Percentiles rank a stretch among this genome's conserved stretches.
Evolutionary conservation across 2,797 vertebrate genomes (phyloP).

Genomic region (Botia almorhae): DNA sequence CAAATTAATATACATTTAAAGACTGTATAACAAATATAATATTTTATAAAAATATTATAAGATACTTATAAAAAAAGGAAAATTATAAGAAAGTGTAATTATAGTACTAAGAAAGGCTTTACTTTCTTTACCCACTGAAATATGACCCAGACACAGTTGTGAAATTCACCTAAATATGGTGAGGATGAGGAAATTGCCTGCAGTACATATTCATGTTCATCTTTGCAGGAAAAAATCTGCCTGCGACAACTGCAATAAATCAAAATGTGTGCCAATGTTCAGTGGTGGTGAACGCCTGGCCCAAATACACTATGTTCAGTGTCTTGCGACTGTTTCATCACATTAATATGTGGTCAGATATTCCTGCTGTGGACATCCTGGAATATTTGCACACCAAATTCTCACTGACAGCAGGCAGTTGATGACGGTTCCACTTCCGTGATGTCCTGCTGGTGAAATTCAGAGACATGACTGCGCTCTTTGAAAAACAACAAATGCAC

Average conservation of each 20-base stretch:
- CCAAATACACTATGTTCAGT: conserved; percentile 7
- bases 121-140: conserved; percentile 14
- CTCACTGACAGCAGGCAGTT: conserved; percentile 17
- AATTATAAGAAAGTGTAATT: too few relatives aligned
- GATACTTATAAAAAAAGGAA: too few relatives aligned
- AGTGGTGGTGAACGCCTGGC: background rate
- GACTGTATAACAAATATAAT: too few relatives aligned
- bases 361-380: background rate
- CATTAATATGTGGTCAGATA: conserved; percentile 4
- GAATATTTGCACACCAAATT: conserved; percentile 26
- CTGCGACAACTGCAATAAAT: conserved; percentile 55
- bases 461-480: conserved; percentile 1
- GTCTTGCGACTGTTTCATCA: background rate
- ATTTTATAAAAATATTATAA: too few relatives aligned
- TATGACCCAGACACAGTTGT: background rate
- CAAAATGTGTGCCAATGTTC: conserved; percentile 40
- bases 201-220: conserved; percentile 38
- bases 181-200: conserved; percentile 21
- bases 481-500: conserved; percentile 38
- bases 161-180: conserved; percentile 20
- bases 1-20: too few relatives aligned
- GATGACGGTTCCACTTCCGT: conserved; percentile 12
- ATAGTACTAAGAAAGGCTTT: background rate
- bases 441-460: conserved; percentile 27
- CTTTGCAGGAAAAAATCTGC: conserved; percentile 27